Evolutionary conservation across 2,888 invertebrate genomes (phyloP).

Genomic region (Agonum fuliginosum): DNA sequence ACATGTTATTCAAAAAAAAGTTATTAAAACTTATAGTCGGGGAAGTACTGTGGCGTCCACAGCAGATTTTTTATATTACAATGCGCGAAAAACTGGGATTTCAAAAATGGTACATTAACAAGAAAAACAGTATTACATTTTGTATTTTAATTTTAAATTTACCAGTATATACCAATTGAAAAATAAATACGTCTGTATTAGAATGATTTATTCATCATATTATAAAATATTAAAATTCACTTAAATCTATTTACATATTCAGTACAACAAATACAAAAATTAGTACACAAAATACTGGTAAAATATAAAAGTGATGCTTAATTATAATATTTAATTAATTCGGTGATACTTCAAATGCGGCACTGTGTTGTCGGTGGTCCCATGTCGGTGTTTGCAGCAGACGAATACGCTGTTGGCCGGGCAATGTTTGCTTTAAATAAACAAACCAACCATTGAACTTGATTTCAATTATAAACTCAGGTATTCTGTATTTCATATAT

Average conservation of each 20-base stretch:
- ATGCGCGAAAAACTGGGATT: too few relatives aligned
- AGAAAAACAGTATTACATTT: too few relatives aligned
- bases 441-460: not conserved
- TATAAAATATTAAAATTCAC: not conserved
- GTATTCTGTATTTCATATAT: not conserved
- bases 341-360: constrained; percentile 5
- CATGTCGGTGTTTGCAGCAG: constrained; percentile 42
- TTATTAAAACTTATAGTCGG: too few relatives aligned
- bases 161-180: not conserved
- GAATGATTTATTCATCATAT: not conserved
- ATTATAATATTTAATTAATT: not conserved
- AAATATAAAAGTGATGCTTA: not conserved
- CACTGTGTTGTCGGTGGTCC: not conserved
- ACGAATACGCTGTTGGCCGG: constrained; percentile 34
- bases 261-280: not conserved
- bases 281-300: not conserved
- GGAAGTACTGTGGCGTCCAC: too few relatives aligned
- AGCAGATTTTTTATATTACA: too few relatives aligned
- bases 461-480: not conserved
- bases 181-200: not conserved
- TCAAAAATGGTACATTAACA: too few relatives aligned
- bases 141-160: too few relatives aligned
- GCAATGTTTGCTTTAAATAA: constrained; percentile 31
- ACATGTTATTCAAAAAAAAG: too few relatives aligned
- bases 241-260: not conserved